These are phyloP conservation scores for Bubalus kerabau DNA, from an alignment of 2,113 vertebrate genomes.

Conservation along the genomic window DNA sequence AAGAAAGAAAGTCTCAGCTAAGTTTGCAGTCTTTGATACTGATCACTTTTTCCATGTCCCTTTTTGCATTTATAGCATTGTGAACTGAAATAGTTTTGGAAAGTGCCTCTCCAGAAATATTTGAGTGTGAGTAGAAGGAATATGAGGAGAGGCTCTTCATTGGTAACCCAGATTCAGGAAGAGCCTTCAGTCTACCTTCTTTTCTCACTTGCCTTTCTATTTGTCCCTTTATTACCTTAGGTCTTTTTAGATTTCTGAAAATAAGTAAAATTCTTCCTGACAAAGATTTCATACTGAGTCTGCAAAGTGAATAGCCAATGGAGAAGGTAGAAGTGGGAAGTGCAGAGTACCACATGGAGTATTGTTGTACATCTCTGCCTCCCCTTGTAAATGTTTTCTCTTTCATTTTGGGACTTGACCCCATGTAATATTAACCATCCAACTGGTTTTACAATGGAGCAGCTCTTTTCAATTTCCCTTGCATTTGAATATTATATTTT, in stretches of 20 bases:
- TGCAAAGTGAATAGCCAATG: background rate
- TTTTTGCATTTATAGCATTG: background rate
- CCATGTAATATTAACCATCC: background rate
- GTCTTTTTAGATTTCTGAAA: background rate
- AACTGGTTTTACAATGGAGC: background rate
- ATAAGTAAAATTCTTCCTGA: background rate
- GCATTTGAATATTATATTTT: background rate
- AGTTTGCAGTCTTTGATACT: background rate
- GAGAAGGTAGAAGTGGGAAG: background rate
- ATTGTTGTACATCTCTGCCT: fast-evolving
- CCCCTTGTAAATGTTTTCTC: too few species aligned
- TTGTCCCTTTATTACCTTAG: background rate
- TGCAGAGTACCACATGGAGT: fast-evolving
- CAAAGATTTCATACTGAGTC: background rate
- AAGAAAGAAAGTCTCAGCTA: background rate
- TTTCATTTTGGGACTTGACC: background rate
- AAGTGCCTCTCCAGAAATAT: background rate
- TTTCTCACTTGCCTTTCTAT: background rate
- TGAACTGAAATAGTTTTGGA: background rate
- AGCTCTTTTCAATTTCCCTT: background rate
- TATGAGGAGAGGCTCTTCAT: fast-evolving
- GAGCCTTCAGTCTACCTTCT: background rate
- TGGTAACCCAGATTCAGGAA: background rate
- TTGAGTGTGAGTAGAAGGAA: background rate
- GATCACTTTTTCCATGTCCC: background rate